These are phyloP conservation scores for Drosophila anomalata DNA, from an alignment of 2,888 invertebrate genomes.

Conservation along the genomic window DNA sequence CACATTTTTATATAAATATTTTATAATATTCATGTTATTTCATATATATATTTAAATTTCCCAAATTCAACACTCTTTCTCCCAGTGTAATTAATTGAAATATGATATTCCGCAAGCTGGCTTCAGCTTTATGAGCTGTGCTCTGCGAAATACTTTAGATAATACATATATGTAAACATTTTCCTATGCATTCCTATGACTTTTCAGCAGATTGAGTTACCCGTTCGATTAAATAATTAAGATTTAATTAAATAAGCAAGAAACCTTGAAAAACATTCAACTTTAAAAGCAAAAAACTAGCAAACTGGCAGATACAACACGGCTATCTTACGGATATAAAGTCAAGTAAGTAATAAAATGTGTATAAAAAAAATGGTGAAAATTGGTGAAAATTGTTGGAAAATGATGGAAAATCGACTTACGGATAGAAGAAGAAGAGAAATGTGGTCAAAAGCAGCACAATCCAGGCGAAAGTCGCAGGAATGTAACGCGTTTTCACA, in stretches of 20 bases:
- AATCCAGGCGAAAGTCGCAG: slow-evolving; percentile 99
- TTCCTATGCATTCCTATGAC: neutral
- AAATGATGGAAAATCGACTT: slow-evolving; percentile 85
- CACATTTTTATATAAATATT: neutral
- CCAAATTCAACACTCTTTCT: neutral
- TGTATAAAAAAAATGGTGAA: neutral
- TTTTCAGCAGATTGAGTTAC: too few relatives aligned
- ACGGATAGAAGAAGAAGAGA: slow-evolving; percentile 99
- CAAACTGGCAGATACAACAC: too few relatives aligned
- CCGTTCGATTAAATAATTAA: too few relatives aligned
- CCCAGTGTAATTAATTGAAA: neutral
- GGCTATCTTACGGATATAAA: too few relatives aligned
- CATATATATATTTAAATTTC: neutral
- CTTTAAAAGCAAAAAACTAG: too few relatives aligned
- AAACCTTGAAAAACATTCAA: too few relatives aligned
- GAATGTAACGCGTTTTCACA: slow-evolving; percentile 97
- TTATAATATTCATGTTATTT: neutral
- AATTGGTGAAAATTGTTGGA: neutral
- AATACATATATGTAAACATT: neutral
- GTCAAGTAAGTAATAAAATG: neutral
- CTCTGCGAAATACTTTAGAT: neutral
- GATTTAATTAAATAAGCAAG: too few relatives aligned
- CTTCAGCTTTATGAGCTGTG: neutral
- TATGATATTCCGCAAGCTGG: neutral
- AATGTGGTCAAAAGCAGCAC: slow-evolving; percentile 96